Evolutionary conservation across 2,113 vertebrate genomes (phyloP).

Genomic region (Coptodon rendalli): DNA sequence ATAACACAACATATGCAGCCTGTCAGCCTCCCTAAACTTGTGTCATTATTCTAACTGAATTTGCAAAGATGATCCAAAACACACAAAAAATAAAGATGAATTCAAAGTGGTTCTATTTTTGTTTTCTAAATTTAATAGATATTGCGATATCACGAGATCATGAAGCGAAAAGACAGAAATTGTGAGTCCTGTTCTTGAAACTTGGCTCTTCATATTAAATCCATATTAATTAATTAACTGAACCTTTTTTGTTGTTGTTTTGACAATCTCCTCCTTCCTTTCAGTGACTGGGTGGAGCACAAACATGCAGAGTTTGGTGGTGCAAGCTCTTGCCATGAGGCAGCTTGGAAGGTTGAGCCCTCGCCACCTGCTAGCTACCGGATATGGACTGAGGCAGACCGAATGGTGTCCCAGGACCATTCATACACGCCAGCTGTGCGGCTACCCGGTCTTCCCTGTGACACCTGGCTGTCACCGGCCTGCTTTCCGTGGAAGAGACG

Average conservation of each 20-base stretch:
- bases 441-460: slow-evolving; percentile 11
- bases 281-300: slow-evolving; percentile 17
- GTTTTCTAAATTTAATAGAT: not conserved
- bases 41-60: not conserved
- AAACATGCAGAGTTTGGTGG: slow-evolving; percentile 67
- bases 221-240: not conserved
- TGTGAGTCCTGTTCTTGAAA: not conserved
- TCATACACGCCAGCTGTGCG: slow-evolving; percentile 65
- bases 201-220: not conserved
- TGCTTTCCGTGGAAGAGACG: slow-evolving; percentile 16
- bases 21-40: not conserved
- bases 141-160: not conserved
- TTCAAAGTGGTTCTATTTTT: not conserved
- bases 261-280: not conserved
- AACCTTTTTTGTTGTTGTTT: not conserved
- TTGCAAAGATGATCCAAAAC: not conserved
- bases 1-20: not conserved
- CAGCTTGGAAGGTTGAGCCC: slow-evolving; percentile 60
- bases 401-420: slow-evolving; percentile 66
- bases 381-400: slow-evolving; percentile 25
- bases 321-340: slow-evolving; percentile 62
- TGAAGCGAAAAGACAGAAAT: not conserved
- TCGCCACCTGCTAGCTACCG: slow-evolving; percentile 45
- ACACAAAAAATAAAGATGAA: not conserved
- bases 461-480: slow-evolving; percentile 29